Evolutionary conservation across 2,113 vertebrate genomes (phyloP).

Genomic region (Megaptera novaeangliae): DNA sequence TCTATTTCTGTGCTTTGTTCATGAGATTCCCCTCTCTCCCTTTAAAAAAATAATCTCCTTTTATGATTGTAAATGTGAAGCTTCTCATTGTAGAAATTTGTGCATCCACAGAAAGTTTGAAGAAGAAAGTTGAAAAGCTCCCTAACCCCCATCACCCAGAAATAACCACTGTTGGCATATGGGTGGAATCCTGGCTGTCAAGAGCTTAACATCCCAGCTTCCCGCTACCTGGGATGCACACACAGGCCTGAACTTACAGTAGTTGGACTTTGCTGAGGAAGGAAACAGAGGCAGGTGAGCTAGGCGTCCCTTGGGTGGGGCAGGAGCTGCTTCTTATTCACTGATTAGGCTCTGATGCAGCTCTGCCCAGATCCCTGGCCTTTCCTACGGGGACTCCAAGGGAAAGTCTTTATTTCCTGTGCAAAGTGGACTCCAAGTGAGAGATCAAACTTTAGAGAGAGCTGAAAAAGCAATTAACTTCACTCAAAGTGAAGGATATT

Average conservation of each 20-base stretch:
- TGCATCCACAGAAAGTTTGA: not conserved
- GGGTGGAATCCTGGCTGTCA: not conserved
- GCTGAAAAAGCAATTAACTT: conserved; percentile 74
- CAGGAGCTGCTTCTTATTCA: not conserved
- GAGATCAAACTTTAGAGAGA: conserved; percentile 62
- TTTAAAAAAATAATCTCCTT: not conserved
- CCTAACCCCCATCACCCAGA: not conserved
- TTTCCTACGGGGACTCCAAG: not conserved
- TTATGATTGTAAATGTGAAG: not conserved
- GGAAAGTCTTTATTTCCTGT: conserved; percentile 49
- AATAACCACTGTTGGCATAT: not conserved
- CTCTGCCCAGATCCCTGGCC: not conserved
- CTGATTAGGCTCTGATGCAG: not conserved
- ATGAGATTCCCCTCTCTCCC: not conserved
- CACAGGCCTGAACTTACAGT: accelerated
- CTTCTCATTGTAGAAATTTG: not conserved
- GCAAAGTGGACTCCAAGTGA: conserved; percentile 61
- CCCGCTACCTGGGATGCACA: not conserved
- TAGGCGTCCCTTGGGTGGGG: not conserved
- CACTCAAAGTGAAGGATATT: conserved; percentile 69
- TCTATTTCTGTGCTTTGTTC: conserved; percentile 18
- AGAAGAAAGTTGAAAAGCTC: not conserved
- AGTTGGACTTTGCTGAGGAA: not conserved
- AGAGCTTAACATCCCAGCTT: not conserved
- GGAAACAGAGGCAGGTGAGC: not conserved